These are phyloP conservation scores for Malurus elegans DNA, from an alignment of 2,113 vertebrate species.

Conservation along the genomic window DNA sequence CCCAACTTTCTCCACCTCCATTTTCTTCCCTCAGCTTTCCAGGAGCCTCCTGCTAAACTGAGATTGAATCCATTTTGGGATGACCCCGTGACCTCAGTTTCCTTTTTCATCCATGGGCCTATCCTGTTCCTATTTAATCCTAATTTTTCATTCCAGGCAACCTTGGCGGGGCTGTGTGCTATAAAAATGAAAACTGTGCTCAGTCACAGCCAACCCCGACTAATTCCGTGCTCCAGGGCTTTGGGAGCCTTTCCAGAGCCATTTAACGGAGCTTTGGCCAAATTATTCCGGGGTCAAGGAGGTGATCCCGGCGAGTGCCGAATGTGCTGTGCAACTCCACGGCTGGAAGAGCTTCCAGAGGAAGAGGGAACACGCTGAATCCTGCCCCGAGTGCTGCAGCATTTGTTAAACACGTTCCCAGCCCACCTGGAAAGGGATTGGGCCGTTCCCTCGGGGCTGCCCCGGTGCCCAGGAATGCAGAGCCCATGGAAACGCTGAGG, in stretches of 20 bases:
- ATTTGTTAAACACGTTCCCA: not conserved
- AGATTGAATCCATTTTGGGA: no score
- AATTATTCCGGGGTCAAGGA: not conserved
- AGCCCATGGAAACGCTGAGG: not conserved
- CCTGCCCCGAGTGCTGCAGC: not conserved
- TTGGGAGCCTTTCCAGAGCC: not conserved
- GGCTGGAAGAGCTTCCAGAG: not conserved
- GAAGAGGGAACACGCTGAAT: not conserved
- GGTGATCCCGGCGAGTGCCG: not conserved
- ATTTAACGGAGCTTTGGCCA: not conserved
- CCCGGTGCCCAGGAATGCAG: not conserved
- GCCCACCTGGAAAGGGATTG: not conserved
- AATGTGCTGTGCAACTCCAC: not conserved
- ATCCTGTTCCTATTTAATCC: no score
- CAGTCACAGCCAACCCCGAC: not conserved
- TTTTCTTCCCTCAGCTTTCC: no score
- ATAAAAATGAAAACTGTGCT: not conserved
- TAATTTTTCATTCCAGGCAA: not conserved
- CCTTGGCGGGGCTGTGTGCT: not conserved
- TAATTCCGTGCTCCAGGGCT: not conserved
- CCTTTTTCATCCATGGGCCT: no score
- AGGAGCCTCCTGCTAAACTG: no score
- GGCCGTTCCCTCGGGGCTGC: not conserved
- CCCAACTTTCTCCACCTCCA: not conserved
- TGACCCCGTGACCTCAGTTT: no score